Evolutionary conservation across 2,888 invertebrate genomes (phyloP), one percentile per base, ranked within the genome.

Genomic region (Dysmachus trigonus): DNA sequence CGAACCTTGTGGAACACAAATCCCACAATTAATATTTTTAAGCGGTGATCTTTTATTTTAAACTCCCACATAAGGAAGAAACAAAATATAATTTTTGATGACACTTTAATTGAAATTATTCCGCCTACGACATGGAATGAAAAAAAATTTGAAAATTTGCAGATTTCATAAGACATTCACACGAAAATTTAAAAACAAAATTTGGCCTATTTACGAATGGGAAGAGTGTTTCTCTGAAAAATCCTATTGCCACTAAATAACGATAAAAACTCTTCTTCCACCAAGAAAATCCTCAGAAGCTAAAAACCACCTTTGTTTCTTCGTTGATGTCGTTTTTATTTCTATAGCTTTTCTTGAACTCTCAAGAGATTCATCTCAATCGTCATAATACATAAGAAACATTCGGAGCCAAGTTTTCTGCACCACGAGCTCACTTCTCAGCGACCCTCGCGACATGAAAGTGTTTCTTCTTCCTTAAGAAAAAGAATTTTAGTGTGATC

Each of bases 381-480:
- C 62, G 22, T 62, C 27, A 62, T 18, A 22, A 62, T 27, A 62
- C 27, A 62, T 18, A 62, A 62, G 18, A 62, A 27, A 10, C 27
- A 18, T 62, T 62, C 18, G 2, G 27, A 47, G 47, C 47, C 47
- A 47, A 47, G 47, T n/a, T 47, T 1, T 15, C n/a, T 47, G n/a
- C 6, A 15, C 47, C 47, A 47, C 6, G 15, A 47, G 73, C 62
- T 71, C 38, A 82, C 22, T 82, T 82, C 35, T 35, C 82, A 62
- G 35, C 53, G 71, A 82, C 30, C 82, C 82, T 82, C 82, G 82
- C 82, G 62, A 71, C 82, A 82, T 62, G 82, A 31, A 82, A 82
- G 71, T 82, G 82, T 62, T 33, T 82, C 62, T 53, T 33, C 18
- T 13, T 27, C 18, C 10, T 22, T 18, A 62, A 62, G 22, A 62